Evolutionary conservation across 37 sponge, comb jelly and placozoan species (phyloP).

Genomic region (Crambe crambe): DNA sequence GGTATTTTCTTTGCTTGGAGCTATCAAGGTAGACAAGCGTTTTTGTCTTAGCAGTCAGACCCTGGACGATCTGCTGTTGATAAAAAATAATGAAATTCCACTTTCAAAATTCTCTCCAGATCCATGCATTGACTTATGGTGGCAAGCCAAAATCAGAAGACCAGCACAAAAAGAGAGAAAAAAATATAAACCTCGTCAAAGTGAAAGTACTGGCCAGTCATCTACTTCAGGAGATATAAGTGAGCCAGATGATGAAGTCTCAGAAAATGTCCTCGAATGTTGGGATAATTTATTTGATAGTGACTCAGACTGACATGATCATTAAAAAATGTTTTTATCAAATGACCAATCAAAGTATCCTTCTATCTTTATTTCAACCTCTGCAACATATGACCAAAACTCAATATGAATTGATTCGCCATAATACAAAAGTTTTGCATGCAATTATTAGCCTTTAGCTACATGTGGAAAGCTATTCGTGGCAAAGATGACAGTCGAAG

Average conservation of each 20-base stretch:
- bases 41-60: slow-evolving; percentile 21
- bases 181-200: slow-evolving; percentile 14
- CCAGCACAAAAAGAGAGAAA: too few relatives aligned
- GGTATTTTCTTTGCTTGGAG: slow-evolving; percentile 31
- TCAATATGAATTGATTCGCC: too few relatives aligned
- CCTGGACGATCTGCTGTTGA: too few relatives aligned
- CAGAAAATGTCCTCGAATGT: slow-evolving; percentile 38
- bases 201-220: not conserved
- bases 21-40: slow-evolving; percentile 35
- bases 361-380: too few relatives aligned
- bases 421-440: too few relatives aligned
- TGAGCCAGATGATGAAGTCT: slow-evolving; percentile 7
- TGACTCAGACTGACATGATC: slow-evolving; percentile 13
- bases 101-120: slow-evolving; percentile 33
- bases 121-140: slow-evolving; percentile 42
- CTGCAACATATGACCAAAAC: too few relatives aligned
- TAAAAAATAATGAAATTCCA: not conserved
- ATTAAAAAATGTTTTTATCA: too few relatives aligned
- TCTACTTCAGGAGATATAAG: slow-evolving; percentile 15
- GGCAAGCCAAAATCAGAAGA: slow-evolving; percentile 41
- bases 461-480: too few relatives aligned
- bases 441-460: too few relatives aligned
- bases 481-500: too few relatives aligned
- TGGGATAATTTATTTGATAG: slow-evolving; percentile 26
- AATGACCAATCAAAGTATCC: too few relatives aligned